Evolutionary conservation across 2,797 vertebrate genomes (phyloP), one percentile per base, ranked within the genome.

Genomic region (Sphenodon punctatus): DNA sequence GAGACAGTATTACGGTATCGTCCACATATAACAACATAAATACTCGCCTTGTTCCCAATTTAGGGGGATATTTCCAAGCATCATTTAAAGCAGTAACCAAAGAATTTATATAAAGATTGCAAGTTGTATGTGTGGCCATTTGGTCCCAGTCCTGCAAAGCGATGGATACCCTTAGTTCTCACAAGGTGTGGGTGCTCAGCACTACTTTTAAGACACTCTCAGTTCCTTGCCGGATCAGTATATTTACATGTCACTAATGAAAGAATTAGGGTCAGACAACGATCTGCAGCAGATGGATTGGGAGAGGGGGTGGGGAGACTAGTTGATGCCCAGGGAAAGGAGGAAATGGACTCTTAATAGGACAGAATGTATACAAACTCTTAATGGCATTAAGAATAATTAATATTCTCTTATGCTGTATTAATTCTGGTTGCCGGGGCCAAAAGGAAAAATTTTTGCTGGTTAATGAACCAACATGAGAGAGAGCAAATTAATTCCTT

Each of bases 61-160:
- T n/a, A n/a, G n/a, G n/a, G n/a, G n/a, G n/a, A n/a, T n/a, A n/a
- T n/a, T n/a, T n/a, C n/a, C n/a, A n/a, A n/a, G n/a, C n/a, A n/a
- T n/a, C n/a, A n/a, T n/a, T n/a, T n/a, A n/a, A n/a, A n/a, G n/a
- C n/a, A n/a, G n/a, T n/a, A n/a, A n/a, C n/a, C n/a, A n/a, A n/a
- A n/a, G n/a, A n/a, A n/a, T n/a, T n/a, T n/a, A n/a, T n/a, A n/a
- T n/a, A n/a, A n/a, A n/a, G n/a, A n/a, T n/a, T n/a, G n/a, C n/a
- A n/a, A n/a, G n/a, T n/a, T n/a, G 67, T 78, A 78, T 78, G 36
- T 56, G 73, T 78, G 84, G 80, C 89, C 80, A 3, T 73, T 36
- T 41, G 43, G 58, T 41, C 64, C 49, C 53, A 25, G 4, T 0
- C 0, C 48, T 41, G 41, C 20, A 8, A 78, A 34, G 69, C 8